Evolutionary conservation across 2,888 invertebrate species (phyloP).

Genomic region (Incurvaria masculella): DNA sequence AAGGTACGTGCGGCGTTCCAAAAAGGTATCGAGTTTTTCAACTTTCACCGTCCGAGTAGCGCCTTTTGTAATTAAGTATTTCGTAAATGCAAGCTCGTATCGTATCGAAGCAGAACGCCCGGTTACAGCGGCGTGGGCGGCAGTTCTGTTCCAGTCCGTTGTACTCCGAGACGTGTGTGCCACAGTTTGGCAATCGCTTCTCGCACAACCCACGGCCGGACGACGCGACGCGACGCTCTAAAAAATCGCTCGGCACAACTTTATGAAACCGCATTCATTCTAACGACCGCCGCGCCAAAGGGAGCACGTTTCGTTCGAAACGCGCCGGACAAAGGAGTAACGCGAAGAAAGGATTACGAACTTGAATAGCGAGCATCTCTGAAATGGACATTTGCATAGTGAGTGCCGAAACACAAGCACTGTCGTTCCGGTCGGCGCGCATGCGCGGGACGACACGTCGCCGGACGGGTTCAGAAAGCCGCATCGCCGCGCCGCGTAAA

Average conservation of each 20-base stretch:
- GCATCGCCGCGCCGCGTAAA: no score
- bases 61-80: background rate
- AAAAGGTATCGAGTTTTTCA: slow-evolving; percentile 25
- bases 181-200: no score
- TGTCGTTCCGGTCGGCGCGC: no score
- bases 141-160: no score
- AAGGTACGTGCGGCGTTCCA: slow-evolving; percentile 15
- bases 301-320: background rate
- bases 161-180: no score
- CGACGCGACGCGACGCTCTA: no score
- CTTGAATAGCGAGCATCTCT: background rate
- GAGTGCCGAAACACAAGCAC: background rate
- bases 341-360: background rate
- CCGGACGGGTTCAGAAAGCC: no score
- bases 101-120: background rate
- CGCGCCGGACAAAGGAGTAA: no score
- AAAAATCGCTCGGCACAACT: no score
- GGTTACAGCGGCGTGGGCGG: background rate
- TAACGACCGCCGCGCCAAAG: background rate
- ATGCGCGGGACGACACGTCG: no score
- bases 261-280: no score
- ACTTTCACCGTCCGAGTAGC: slow-evolving; percentile 23
- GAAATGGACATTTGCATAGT: background rate
- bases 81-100: background rate
- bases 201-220: no score